A percentile compares a stretch with the other conserved stretches of the same genome.
Evolutionary conservation across 2,113 vertebrate genomes (phyloP).

Genomic region (Lutjanus erythropterus): DNA sequence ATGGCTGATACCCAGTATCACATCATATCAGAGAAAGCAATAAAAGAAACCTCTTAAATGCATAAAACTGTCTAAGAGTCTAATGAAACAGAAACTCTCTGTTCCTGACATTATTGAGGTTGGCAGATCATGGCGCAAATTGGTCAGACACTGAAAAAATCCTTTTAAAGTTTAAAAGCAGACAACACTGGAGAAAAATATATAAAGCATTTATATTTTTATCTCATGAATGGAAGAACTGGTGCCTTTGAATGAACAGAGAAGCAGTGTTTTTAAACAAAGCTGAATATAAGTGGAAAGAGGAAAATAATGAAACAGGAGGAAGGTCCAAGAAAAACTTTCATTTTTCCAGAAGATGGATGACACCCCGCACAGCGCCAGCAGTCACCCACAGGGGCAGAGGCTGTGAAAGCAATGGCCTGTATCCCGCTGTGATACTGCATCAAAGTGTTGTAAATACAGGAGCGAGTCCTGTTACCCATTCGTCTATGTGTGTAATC

Average conservation of each 20-base stretch:
- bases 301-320: constrained; percentile 44
- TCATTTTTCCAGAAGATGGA: constrained; percentile 67
- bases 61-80: neutral
- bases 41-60: neutral
- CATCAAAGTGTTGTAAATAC: constrained; percentile 63
- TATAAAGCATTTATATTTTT: constrained; percentile 11
- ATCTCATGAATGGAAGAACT: constrained; percentile 19
- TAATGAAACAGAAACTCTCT: neutral
- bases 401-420: constrained; percentile 49
- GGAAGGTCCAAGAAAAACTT: constrained; percentile 27
- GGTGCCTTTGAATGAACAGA: constrained; percentile 12
- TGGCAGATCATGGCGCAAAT: neutral
- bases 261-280: constrained; percentile 8
- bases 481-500: constrained; percentile 52
- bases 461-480: constrained; percentile 27
- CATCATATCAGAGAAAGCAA: neutral
- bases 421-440: constrained; percentile 57
- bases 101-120: constrained; percentile 20
- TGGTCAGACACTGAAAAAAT: constrained; percentile 7
- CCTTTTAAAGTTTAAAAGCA: constrained; percentile 21
- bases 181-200: neutral
- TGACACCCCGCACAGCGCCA: constrained; percentile 38
- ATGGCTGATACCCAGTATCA: neutral
- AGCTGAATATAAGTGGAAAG: constrained; percentile 23
- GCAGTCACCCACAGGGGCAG: constrained; percentile 44